These are phyloP conservation scores for Eilema depressum DNA, from an alignment of 2,888 invertebrate species.

Conservation along the genomic window DNA sequence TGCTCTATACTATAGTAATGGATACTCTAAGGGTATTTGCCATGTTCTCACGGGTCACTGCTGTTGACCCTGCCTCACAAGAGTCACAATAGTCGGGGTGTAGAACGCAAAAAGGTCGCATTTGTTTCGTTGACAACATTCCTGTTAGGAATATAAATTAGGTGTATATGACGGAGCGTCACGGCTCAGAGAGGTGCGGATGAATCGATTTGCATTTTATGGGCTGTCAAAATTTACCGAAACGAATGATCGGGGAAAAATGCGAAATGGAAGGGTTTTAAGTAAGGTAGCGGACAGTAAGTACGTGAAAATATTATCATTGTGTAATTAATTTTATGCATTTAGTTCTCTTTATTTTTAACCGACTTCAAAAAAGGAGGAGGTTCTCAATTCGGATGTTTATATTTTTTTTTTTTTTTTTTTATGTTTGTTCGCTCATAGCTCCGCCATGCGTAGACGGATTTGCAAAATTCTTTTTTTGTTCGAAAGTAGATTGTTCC, in stretches of 20 bases:
- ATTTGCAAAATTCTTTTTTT: too few relatives aligned
- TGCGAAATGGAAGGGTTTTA: slow-evolving; percentile 18
- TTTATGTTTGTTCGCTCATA: too few relatives aligned
- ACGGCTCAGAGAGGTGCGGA: slow-evolving; percentile 12
- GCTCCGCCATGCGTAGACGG: too few relatives aligned
- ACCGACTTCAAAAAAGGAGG: too few relatives aligned
- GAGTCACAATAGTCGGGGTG: slow-evolving; percentile 1
- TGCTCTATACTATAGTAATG: too few relatives aligned
- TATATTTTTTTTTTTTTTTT: too few relatives aligned
- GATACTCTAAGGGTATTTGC: too few relatives aligned
- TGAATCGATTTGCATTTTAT: slow-evolving; percentile 23
- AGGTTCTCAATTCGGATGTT: too few relatives aligned
- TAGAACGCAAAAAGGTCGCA: neutral
- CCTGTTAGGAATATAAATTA: slow-evolving; percentile 10
- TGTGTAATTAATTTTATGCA: neutral
- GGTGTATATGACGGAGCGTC: slow-evolving; percentile 2
- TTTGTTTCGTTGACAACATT: neutral
- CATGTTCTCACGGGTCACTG: neutral
- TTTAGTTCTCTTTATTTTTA: too few relatives aligned
- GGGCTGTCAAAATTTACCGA: slow-evolving; percentile 22
- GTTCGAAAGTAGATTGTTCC: too few relatives aligned
- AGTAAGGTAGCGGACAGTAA: slow-evolving; percentile 6
- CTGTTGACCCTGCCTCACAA: neutral
- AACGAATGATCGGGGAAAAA: slow-evolving; percentile 22
- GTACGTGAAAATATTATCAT: neutral